Evolutionary conservation across 53 echinoderm and acorn worm species (phyloP), one percentile per base, ranked within the genome.

Genomic region (Stichopus horrens): DNA sequence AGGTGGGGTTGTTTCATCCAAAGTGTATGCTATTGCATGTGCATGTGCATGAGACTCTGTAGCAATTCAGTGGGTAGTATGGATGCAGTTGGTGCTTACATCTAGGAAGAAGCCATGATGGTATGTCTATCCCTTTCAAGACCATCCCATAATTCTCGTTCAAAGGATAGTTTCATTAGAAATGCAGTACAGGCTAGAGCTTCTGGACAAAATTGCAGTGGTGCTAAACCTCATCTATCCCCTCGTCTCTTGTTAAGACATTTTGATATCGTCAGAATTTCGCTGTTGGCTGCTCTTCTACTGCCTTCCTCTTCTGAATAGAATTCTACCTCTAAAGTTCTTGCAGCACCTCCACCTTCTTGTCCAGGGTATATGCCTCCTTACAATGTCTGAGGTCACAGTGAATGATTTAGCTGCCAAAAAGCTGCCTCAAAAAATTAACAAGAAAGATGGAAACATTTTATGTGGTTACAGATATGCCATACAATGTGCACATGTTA

Each of bases 11-110:
- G 83, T 83, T 19, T 60, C 21, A 20, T 81, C 76, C 18, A 89
- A 67, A 82, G 89, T 91, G 8, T 93, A 85, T 68, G 89, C 93
- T 20, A 76, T 73, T 8, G 86, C 89, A 54, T 91, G 81, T 21
- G 58, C 89, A 22, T 89, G 89, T 87, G n/a, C n/a, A n/a, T n/a
- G n/a, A n/a, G 93, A 93, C 54, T 87, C 83, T 51, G 93, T 93
- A 53, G 58, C 91, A 93, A 54, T 93, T 88, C 23, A 93, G 91
- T 88, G 93, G 93, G 0, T 89, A 88, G 13, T 83, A 74, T 92
- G 92, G 90, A 21, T 92, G 92, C 55, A 83, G 65, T 23, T 83
- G 83, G 83, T 83, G 83, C 22, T 22, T 59, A 5, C 84, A 84
- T 60, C 66, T 65, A 84, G 60, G 37, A 22, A 51, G 4, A 60